Base-by-base conservation (phyloP, 2,888 invertebrate species). In the Drosophila neoperkinsi region DNA sequence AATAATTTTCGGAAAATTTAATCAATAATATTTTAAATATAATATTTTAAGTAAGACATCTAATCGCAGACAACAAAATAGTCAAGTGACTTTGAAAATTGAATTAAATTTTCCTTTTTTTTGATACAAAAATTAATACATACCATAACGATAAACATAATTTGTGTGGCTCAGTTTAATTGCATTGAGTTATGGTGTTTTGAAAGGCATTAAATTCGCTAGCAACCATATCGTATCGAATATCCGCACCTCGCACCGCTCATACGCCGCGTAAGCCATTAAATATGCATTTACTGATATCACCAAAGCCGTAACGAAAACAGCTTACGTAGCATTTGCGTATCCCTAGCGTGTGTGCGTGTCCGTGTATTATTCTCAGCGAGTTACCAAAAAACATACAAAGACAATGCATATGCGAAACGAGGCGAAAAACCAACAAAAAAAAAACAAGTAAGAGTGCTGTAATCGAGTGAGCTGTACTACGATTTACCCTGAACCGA, bases 271-370 rank as follows among this genome's bases (percentile, higher is more conserved):
- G 74, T 85, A 77, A 79, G 81, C 88, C 91, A 90, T 86, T 86
- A 86, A 86, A 86, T 86, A 90, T 86, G 90, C 86, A 89, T 86
- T 86, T 87, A 72, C 84, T 89, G 87, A 86, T 86, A 87, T 87
- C 87, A 82, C 83, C 67, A 83, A 86, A 87, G 83, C 87, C 87
- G 84, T 80, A 74, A 72, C 85, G 85, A 85, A 86, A 83, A 83
- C 87, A 87, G 85, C 85, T 86, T 87, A 86, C 85, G 87, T 62
- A 76, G 84, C 80, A 74, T 68, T 75, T 79, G 73, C 67, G 78
- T 72, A 58, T 55, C 68, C 36, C 38, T 4, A 11, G 53, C 63
- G 43, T 25, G 43, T 33, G 58, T 46, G 62, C n/a, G 50, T 58
- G 43, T 55, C 7, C 50, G 33, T 66, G 50, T 16, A 33, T 51